Percentiles rank a stretch among this genome's conserved stretches.
These are phyloP conservation scores for Eupithecia dodoneata DNA, from an alignment of 2,888 invertebrate species.

Conservation along the genomic window DNA sequence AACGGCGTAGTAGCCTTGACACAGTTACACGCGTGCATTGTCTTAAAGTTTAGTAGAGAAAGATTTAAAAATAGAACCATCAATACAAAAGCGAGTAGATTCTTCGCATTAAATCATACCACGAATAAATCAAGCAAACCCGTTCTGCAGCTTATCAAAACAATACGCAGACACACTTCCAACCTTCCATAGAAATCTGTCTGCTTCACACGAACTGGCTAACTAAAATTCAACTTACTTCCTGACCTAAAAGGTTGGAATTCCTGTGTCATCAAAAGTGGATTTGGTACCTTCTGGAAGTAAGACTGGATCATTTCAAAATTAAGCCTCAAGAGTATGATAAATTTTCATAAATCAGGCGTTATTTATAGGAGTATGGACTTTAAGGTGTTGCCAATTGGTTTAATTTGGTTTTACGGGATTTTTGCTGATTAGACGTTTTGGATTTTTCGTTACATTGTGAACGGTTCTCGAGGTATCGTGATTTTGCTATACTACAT, in stretches of 20 bases:
- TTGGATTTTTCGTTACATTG: constrained; percentile 58
- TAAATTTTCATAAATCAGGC: constrained; percentile 83
- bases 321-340: constrained; percentile 83
- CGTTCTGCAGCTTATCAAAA: constrained; percentile 84
- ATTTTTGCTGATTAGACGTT: constrained; percentile 67
- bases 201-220: constrained; percentile 27
- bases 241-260: constrained; percentile 61
- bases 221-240: constrained; percentile 59
- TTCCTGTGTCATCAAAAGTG: constrained; percentile 56
- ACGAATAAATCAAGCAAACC: constrained; percentile 82
- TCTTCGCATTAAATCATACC: constrained; percentile 84
- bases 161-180: constrained; percentile 84
- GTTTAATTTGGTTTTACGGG: constrained; percentile 73
- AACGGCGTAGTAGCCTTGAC: constrained; percentile 10
- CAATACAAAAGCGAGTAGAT: constrained; percentile 80
- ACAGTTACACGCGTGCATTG: background rate
- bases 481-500: constrained; percentile 56
- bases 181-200: constrained; percentile 49
- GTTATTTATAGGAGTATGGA: constrained; percentile 82
- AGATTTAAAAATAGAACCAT: constrained; percentile 70
- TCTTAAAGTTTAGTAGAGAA: constrained; percentile 21
- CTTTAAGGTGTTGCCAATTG: constrained; percentile 80
- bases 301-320: constrained; percentile 74
- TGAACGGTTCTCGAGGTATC: constrained; percentile 74
- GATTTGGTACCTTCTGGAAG: constrained; percentile 58